Evolutionary conservation across 37 sponge, comb jelly and placozoan species (phyloP), one percentile per base, ranked within the genome.

Genomic region (Ephydatia muelleri): DNA sequence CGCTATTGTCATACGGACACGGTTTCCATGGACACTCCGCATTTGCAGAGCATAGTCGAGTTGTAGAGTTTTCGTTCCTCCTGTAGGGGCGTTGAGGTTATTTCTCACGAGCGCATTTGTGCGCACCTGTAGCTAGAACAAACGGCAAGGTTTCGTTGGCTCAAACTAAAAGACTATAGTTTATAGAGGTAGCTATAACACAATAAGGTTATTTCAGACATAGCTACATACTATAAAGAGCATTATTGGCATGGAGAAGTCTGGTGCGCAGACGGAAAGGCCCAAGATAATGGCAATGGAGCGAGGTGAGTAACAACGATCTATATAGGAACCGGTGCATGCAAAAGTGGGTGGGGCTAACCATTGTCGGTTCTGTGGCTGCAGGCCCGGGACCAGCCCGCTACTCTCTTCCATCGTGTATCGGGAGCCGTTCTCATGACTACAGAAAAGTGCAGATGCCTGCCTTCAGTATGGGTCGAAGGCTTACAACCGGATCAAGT

Each of bases 301-400:
- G 69, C 78, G 93, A 84, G 97, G 97, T 96, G 57, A 22, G 75
- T 72, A 23, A 5, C 25, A 27, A n/a, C 2, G 1, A 65, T 6
- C 43, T 6, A 23, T 2, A 49, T 3, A 12, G 38, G 4, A 1
- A 28, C 27, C 6, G 69, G 3, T 65, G 68, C 22, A 27, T 25
- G 4, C 47, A 43, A 43, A 43, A 43, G 47, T 43, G 47, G 47
- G 35, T 25, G 76, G n/a, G 26, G 30, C 48, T 49, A 19, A 34
- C 28, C n/a, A 6, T 13, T 28, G 28, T 2, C 11, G 2, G 65
- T 57, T 38, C 69, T 23, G 2, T 19, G 68, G 47, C 16, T 75
- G 26, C 76, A 94, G 96, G 96, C 22, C 98, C 98, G 47, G 98
- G 98, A 0, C 98, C 98, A 13, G 96, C 88, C 8, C 83, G 93